Base-by-base conservation (phyloP, 2,113 vertebrate species). In the Panthera uncia region DNA sequence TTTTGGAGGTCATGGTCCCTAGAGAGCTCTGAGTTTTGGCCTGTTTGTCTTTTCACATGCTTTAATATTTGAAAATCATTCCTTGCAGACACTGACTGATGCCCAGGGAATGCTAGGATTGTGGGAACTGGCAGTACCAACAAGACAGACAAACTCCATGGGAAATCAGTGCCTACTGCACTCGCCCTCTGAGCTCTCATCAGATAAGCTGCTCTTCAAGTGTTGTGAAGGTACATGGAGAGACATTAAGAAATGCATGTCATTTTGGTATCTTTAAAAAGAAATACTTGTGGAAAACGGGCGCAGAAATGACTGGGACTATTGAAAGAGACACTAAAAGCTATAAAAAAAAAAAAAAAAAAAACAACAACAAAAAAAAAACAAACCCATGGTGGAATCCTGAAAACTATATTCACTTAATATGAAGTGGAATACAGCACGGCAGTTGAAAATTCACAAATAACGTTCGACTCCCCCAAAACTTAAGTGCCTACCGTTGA, bases 61-160 rank as follows among this genome's bases (percentile, higher is more conserved):
- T 98, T 99, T 98, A 98, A 98, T 98, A 98, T 98, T 98, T 98
- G 98, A 99, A 99, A 99, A 98, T 98, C 98, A 97, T 99, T 99
- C 98, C 98, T 99, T 98, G 98, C 92, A 99, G 98, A 99, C 98
- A 99, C 98, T 99, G 98, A 99, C 98, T 98, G 98, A 99, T 99
- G 99, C 98, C 98, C 98, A 98, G 99, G 98, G 99, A 99, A 99
- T 99, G 99, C 96, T 97, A 97, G 97, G 98, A 98, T 98, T 99
- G 99, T 99, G 99, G 99, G 99, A 99, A 99, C 99, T 98, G 99
- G 98, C 98, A 98, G 98, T 98, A 98, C 98, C 98, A 98, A 95
- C 94, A 92, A 97, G 91, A 98, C 96, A 98, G 97, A 98, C 97
- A 97, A 97, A 98, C 98, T 98, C 96, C 98, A 96, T 98, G 98